Conservation (phyloP, 2,888 invertebrate genomes). For the Allolobophora icterica region DNA sequence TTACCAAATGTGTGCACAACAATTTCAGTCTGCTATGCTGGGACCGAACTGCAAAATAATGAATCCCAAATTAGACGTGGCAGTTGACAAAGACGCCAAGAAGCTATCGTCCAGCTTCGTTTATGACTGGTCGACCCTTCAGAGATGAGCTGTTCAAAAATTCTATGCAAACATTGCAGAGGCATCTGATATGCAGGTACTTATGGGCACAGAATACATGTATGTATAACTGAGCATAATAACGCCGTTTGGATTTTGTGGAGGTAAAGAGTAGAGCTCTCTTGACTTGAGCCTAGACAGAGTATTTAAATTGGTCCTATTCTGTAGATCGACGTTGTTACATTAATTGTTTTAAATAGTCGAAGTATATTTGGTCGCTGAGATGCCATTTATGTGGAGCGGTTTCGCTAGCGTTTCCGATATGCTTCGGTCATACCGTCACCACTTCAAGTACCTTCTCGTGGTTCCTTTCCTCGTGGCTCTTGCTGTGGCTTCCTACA, state of each 20-base stretch:
- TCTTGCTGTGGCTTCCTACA: conserved; percentile 28
- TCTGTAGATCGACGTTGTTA: not conserved
- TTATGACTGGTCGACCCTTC: not conserved
- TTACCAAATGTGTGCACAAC: not conserved
- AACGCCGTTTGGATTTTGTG: not conserved
- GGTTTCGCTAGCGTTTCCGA: not conserved
- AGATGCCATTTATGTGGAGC: not conserved
- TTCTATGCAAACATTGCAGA: no score
- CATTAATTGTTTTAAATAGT: not conserved
- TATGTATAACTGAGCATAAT: not conserved
- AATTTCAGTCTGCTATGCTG: not conserved
- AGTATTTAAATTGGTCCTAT: not conserved
- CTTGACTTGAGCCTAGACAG: not conserved
- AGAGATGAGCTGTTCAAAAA: not conserved
- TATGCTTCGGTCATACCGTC: not conserved
- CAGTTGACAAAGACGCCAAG: no score
- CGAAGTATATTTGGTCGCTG: not conserved
- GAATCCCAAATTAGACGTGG: not conserved
- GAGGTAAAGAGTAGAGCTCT: not conserved
- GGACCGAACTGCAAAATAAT: not conserved
- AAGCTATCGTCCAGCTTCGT: not conserved
- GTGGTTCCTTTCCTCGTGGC: not conserved
- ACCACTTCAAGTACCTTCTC: not conserved
- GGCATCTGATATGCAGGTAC: not conserved
- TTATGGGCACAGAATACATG: no score